Evolutionary conservation across 2,113 vertebrate species (phyloP).

Genomic region (Elachura formosa): DNA sequence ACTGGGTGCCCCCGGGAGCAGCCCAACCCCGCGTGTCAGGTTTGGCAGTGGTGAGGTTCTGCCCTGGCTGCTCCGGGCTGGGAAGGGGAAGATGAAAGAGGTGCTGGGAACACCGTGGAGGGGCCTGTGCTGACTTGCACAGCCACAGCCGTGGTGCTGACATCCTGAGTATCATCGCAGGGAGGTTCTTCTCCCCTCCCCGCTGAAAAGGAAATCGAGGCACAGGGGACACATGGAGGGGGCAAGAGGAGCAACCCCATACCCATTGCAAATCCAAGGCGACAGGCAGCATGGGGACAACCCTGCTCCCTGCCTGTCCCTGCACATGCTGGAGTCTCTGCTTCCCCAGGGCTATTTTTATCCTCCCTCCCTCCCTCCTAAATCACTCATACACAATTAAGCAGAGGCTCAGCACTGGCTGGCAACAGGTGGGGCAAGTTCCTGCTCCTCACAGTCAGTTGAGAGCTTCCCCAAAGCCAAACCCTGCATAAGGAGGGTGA

Average conservation of each 20-base stretch:
- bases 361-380: neutral
- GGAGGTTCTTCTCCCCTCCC: neutral
- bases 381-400: neutral
- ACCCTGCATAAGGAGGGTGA: neutral
- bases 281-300: neutral
- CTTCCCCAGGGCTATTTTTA: neutral
- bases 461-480: neutral
- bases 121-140: conserved; percentile 10
- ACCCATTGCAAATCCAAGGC: accelerated
- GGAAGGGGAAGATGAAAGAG: conserved; percentile 46
- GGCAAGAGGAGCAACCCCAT: neutral
- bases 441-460: neutral
- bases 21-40: neutral
- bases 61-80: neutral
- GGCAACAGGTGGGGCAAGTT: neutral
- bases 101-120: neutral
- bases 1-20: accelerated
- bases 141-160: neutral
- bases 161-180: neutral
- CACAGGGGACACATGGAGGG: accelerated
- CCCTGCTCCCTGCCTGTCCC: neutral
- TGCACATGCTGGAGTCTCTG: accelerated
- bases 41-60: neutral
- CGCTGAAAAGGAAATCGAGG: neutral
- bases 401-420: accelerated